Evolutionary conservation across 2,888 invertebrate genomes (phyloP), one percentile per base, ranked within the genome.

Genomic region (Drosophila kanekoi): DNA sequence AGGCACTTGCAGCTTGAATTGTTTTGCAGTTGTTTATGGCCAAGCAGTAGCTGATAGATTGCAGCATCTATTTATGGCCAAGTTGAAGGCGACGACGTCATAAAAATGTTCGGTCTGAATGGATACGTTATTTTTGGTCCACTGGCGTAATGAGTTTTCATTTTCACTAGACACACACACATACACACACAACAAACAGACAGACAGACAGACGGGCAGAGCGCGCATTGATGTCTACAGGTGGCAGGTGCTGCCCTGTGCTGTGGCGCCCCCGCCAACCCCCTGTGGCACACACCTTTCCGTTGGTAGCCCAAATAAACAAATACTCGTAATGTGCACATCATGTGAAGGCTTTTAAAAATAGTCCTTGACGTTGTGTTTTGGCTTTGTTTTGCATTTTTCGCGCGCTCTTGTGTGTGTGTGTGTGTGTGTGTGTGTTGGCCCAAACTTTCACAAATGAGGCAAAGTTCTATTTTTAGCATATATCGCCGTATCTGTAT

Each of bases 381-480:
- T 63, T 69, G 63, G 59, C 64, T 49, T 69, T 58, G 74, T 62
- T 73, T 79, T 66, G 77, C 72, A 58, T 37, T 49, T 28, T 33
- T 10, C 35, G 1, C 35, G 10, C 4, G 35, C 35, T 3, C 13
- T 3, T 9, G 33, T 11, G 11, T 23, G 23, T 28, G 23, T 23
- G 6, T 23, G 23, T 23, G 23, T 23, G 23, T 23, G 23, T 8
- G 23, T 23, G 23, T 28, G 59, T 72, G 73, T 72, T 85, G 79
- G 75, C 61, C 83, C 71, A 80, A 87, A 84, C 74, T 74, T 87
- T 74, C 75, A 68, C 89, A 71, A 72, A 89, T 84, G 83, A 84
- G 83, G 89, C 89, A 84, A 84, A 84, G 79, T 87, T 87, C 83
- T 84, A 84, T 83, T 83, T 83, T 87, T 64, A 84, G 87, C 56